phyloP scores from a whole-genome alignment of 2,113 vertebrate genomes.

The Leiothrix lutea region DNA sequence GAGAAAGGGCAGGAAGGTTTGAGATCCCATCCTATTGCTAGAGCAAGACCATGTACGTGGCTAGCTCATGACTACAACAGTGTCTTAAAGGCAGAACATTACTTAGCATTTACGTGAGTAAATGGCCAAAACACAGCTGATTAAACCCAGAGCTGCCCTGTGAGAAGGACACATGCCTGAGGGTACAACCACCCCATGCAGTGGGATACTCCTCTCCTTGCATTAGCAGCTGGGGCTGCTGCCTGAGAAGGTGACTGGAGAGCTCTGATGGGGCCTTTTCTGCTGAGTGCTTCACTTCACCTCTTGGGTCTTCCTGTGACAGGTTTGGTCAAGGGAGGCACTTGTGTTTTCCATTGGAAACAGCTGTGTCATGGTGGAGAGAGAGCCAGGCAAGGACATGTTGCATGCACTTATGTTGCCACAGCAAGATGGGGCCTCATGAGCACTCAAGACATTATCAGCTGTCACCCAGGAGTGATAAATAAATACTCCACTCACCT shows the following conservation, averaged over 20 bases:
- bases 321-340: neutral
- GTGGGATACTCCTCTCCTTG: neutral
- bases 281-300: neutral
- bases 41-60: no score
- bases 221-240: neutral
- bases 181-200: accelerated
- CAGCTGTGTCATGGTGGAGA: neutral
- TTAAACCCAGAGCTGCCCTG: neutral
- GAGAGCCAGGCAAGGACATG: accelerated
- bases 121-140: neutral
- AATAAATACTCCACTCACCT: accelerated
- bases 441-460: neutral
- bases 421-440: accelerated
- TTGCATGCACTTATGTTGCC: neutral
- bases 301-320: neutral
- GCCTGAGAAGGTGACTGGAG: neutral
- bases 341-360: neutral
- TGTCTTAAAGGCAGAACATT: neutral
- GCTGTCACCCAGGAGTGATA: neutral
- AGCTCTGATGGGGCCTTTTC: accelerated
- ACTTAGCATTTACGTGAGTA: neutral
- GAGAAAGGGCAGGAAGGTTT: neutral
- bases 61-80: neutral
- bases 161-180: neutral
- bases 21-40: neutral